These are phyloP conservation scores for Xiphophorus couchianus DNA, from an alignment of 2,113 vertebrate genomes.

Conservation along the genomic window DNA sequence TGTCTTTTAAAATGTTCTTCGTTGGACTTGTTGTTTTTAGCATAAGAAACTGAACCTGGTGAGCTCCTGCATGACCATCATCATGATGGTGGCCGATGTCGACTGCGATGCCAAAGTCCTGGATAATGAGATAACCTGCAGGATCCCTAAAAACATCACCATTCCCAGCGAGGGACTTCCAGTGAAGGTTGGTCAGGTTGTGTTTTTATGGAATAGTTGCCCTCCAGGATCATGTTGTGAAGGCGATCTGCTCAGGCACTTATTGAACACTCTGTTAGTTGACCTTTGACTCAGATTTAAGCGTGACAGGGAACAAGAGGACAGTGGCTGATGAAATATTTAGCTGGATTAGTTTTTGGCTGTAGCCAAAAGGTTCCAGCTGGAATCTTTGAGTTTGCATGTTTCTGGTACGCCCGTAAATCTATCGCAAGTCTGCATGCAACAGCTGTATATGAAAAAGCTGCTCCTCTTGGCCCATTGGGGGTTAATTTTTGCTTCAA, in stretches of 20 bases:
- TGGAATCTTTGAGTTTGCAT: no score
- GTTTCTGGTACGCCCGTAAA: no score
- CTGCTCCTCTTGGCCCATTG: no score
- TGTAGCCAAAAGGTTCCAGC: no score
- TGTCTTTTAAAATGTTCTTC: neutral
- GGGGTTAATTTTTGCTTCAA: no score
- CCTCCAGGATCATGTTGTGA: neutral
- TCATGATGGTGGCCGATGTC: constrained; percentile 85
- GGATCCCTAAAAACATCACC: constrained; percentile 81
- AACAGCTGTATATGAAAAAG: no score
- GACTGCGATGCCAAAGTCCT: constrained; percentile 86
- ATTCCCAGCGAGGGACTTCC: constrained; percentile 77
- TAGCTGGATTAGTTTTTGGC: neutral
- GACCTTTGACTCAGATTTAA: neutral
- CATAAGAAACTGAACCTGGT: constrained; percentile 85
- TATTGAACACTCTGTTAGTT: neutral
- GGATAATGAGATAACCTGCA: constrained; percentile 89
- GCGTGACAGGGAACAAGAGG: neutral
- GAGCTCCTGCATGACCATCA: constrained; percentile 86
- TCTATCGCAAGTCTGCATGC: no score
- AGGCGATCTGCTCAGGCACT: neutral
- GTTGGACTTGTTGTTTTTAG: constrained; percentile 68
- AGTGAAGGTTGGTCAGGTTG: constrained; percentile 80
- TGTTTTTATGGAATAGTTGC: neutral
- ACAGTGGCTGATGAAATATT: neutral